Evolutionary conservation across 64 coral and sea anemone species (phyloP).

Genomic region (Montipora sp.): DNA sequence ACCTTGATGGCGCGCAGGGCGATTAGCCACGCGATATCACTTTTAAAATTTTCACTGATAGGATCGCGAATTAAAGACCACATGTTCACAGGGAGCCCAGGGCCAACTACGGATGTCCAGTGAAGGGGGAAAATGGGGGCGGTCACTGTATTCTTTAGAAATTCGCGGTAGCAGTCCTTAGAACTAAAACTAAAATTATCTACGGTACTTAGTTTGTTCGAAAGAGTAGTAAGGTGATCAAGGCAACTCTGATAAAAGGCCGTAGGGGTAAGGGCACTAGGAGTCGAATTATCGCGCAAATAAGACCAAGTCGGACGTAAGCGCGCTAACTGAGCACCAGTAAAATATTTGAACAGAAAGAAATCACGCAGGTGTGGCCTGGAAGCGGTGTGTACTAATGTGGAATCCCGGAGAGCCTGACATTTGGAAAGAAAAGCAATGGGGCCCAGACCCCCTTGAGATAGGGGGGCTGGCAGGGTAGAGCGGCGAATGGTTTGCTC

Average conservation of each 20-base stretch:
- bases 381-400: too few species aligned
- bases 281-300: background rate
- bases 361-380: background rate
- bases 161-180: background rate
- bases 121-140: background rate
- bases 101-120: background rate
- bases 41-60: background rate
- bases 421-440: too few species aligned
- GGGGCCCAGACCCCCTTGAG: too few species aligned
- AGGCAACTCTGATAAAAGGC: background rate
- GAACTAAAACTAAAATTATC: background rate
- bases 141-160: background rate
- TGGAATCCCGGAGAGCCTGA: too few species aligned
- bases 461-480: too few species aligned
- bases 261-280: background rate
- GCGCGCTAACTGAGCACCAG: background rate
- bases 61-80: background rate
- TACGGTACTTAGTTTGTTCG: too few species aligned
- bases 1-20: background rate
- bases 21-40: constrained; percentile 18
- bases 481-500: too few species aligned
- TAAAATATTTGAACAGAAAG: background rate
- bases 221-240: background rate
- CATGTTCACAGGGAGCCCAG: background rate
- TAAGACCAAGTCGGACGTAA: background rate